A percentile compares a stretch with the other conserved stretches of the same genome.
phyloP scores from a whole-genome alignment of 2,888 invertebrate genomes.

The Eupithecia subfuscata region DNA sequence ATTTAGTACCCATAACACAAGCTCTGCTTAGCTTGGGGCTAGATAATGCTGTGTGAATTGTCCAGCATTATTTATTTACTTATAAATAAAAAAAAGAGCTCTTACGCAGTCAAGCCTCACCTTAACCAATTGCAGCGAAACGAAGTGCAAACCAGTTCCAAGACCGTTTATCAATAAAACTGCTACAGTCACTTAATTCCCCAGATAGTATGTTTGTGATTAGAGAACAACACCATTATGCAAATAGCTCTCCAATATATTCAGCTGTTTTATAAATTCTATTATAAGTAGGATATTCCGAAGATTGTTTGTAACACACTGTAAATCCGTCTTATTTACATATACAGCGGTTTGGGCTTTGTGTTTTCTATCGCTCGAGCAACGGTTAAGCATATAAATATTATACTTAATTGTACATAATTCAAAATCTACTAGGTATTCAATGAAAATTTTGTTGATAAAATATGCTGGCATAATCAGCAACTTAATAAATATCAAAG shows the following conservation, averaged over 20 bases:
- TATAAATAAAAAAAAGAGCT: background rate
- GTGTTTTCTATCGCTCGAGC: background rate
- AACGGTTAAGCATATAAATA: background rate
- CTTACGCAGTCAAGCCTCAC: conserved; percentile 38
- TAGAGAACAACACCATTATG: conserved; percentile 57
- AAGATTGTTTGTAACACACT: conserved; percentile 5
- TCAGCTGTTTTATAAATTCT: conserved; percentile 34
- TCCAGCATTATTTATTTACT: too few species aligned
- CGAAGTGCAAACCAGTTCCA: conserved; percentile 46
- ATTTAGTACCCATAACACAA: too few species aligned
- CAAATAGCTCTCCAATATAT: conserved; percentile 55
- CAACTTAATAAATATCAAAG: background rate
- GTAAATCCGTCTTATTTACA: background rate
- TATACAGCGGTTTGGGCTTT: background rate
- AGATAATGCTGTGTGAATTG: too few species aligned
- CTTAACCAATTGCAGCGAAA: conserved; percentile 42
- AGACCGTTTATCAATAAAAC: conserved; percentile 46
- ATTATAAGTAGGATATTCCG: background rate
- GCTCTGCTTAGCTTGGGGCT: too few species aligned
- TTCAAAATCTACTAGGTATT: background rate
- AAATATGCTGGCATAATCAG: background rate
- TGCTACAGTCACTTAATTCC: conserved; percentile 41
- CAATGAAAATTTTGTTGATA: background rate
- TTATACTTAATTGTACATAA: background rate
- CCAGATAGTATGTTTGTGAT: conserved; percentile 38